Percentiles rank a stretch among this genome's conserved stretches.
phyloP scores from a whole-genome alignment of 2,888 invertebrate genomes.

The Adelphocoris suturalis region DNA sequence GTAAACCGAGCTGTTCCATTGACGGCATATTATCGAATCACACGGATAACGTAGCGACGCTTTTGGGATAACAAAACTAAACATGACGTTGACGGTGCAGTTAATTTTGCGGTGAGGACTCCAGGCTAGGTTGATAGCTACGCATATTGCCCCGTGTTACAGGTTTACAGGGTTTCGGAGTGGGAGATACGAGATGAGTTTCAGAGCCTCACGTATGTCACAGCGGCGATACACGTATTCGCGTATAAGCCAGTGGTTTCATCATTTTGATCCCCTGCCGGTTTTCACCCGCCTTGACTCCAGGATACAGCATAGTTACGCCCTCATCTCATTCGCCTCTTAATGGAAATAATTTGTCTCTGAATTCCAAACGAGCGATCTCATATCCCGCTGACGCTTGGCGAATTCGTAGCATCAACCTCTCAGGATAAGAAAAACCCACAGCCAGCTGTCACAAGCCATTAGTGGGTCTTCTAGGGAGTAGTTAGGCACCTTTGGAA shows the following conservation, averaged over 20 bases:
- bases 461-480: background rate
- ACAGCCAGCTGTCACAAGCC: slow-evolving; percentile 14
- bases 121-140: too few relatives aligned
- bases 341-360: slow-evolving; percentile 50
- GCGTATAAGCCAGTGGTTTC: background rate
- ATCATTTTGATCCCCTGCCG: slow-evolving; percentile 10
- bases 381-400: background rate
- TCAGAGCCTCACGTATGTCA: background rate
- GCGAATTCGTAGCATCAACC: slow-evolving; percentile 6
- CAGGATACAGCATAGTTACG: background rate
- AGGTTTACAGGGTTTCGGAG: background rate
- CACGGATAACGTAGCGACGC: too few relatives aligned
- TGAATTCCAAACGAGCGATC: slow-evolving; percentile 48
- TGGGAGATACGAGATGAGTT: background rate
- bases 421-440: background rate
- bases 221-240: background rate
- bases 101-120: too few relatives aligned
- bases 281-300: background rate
- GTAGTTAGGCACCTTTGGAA: too few relatives aligned
- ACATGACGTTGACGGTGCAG: too few relatives aligned
- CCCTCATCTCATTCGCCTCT: slow-evolving; percentile 16
- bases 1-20: too few relatives aligned
- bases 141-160: too few relatives aligned
- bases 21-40: too few relatives aligned
- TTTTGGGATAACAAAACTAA: too few relatives aligned